These are phyloP conservation scores for Hyphantria cunea DNA, from an alignment of 1,140 invertebrate genomes.

Conservation along the genomic window DNA sequence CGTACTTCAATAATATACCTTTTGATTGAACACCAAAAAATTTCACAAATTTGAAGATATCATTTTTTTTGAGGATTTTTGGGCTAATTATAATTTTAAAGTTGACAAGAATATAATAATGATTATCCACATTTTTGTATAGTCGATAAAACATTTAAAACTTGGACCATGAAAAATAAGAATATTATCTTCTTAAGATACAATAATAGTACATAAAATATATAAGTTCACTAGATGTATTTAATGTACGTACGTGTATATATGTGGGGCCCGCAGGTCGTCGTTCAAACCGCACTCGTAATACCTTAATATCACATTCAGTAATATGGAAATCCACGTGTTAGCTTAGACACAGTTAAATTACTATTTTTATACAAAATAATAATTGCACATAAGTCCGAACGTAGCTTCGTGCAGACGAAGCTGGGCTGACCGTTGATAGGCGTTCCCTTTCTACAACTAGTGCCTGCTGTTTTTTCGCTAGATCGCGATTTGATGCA, in stretches of 20 bases:
- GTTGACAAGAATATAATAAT: constrained; percentile 81
- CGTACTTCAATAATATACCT: constrained; percentile 71
- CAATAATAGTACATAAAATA: constrained; percentile 82
- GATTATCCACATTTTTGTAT: constrained; percentile 80
- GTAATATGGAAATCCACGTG: constrained; percentile 80
- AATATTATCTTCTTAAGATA: constrained; percentile 80
- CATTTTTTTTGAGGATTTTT: constrained; percentile 76
- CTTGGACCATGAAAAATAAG: constrained; percentile 82
- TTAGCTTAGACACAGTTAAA: constrained; percentile 76
- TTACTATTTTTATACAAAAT: constrained; percentile 79
- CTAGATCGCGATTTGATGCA: neutral
- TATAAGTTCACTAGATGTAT: constrained; percentile 79
- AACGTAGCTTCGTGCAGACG: constrained; percentile 48
- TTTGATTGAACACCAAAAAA: constrained; percentile 80
- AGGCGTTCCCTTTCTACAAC: constrained; percentile 33
- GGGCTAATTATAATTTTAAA: constrained; percentile 74
- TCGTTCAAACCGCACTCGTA: constrained; percentile 72
- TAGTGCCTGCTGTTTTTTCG: constrained; percentile 27
- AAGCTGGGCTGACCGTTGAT: constrained; percentile 40
- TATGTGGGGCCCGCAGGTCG: constrained; percentile 45
- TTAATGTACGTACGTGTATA: constrained; percentile 68
- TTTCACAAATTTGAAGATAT: constrained; percentile 79
- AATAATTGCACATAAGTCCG: constrained; percentile 81
- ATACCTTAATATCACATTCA: constrained; percentile 81
- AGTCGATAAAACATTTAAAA: constrained; percentile 82